Evolutionary conservation across 2,888 invertebrate species (phyloP).

Genomic region (Blera fallax): DNA sequence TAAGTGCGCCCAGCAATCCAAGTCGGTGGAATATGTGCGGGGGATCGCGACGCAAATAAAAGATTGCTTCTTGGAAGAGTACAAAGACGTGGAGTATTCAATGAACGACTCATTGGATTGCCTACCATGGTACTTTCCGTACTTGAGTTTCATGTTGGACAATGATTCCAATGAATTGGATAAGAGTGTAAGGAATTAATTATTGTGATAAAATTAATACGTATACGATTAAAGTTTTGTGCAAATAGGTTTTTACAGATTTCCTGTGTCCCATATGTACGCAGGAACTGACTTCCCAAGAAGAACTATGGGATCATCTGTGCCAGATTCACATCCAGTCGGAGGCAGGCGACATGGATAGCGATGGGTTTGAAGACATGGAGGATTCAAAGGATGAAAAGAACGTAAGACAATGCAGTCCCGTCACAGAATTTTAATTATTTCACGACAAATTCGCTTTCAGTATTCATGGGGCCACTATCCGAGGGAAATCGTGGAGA

Average conservation of each 20-base stretch:
- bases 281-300: constrained; percentile 18
- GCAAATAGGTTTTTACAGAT: constrained; percentile 49
- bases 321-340: neutral
- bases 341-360: neutral
- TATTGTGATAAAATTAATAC: neutral
- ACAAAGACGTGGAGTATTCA: constrained; percentile 16
- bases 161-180: constrained; percentile 40
- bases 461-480: constrained; percentile 15
- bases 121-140: constrained; percentile 53
- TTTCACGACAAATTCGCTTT: neutral
- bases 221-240: neutral
- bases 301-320: constrained; percentile 43
- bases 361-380: neutral
- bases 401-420: neutral
- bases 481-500: constrained; percentile 45
- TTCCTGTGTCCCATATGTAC: constrained; percentile 47
- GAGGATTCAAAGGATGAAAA: neutral
- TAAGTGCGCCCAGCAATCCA: constrained; percentile 22
- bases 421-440: neutral
- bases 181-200: constrained; percentile 31
- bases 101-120: constrained; percentile 19
- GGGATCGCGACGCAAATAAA: constrained; percentile 29
- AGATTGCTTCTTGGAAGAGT: constrained; percentile 55
- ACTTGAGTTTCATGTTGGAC: constrained; percentile 46
- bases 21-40: constrained; percentile 44